These are phyloP conservation scores for Spinus olivaceus DNA, from an alignment of 2,797 vertebrate species.

Conservation along the genomic window DNA sequence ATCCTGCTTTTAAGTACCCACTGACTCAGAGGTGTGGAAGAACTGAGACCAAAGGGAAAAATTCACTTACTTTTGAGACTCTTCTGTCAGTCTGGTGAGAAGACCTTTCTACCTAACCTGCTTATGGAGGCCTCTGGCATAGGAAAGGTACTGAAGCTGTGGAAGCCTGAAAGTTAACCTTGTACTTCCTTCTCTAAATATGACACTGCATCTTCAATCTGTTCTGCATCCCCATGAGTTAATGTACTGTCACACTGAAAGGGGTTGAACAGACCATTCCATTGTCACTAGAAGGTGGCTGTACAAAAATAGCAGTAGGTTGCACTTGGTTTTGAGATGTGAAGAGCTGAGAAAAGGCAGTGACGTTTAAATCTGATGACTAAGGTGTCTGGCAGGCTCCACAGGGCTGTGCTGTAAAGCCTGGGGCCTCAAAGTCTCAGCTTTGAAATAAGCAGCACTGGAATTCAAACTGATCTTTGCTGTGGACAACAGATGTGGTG, in stretches of 20 bases:
- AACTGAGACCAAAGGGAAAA: not conserved
- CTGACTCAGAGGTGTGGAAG: not conserved
- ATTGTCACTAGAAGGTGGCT: not conserved
- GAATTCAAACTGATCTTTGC: constrained; percentile 37
- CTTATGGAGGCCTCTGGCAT: not conserved
- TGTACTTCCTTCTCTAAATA: not conserved
- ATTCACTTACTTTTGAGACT: not conserved
- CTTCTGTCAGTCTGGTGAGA: not conserved
- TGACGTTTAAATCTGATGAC: constrained; percentile 37
- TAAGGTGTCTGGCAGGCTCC: constrained; percentile 40
- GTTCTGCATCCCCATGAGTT: not conserved
- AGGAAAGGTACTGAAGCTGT: not conserved
- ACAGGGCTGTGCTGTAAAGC: constrained; percentile 6
- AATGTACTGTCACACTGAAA: not conserved
- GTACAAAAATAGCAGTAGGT: not conserved
- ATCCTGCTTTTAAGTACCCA: not conserved
- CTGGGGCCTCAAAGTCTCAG: not conserved
- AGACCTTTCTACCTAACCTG: not conserved
- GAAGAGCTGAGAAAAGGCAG: constrained; percentile 30
- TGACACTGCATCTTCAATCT: not conserved
- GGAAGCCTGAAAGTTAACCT: not conserved
- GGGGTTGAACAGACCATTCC: not conserved
- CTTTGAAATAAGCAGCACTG: constrained; percentile 48
- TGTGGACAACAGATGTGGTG: constrained; percentile 15
- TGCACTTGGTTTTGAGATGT: not conserved